phyloP scores from a whole-genome alignment of 2,888 invertebrate species.

The Orthosia gracilis region DNA sequence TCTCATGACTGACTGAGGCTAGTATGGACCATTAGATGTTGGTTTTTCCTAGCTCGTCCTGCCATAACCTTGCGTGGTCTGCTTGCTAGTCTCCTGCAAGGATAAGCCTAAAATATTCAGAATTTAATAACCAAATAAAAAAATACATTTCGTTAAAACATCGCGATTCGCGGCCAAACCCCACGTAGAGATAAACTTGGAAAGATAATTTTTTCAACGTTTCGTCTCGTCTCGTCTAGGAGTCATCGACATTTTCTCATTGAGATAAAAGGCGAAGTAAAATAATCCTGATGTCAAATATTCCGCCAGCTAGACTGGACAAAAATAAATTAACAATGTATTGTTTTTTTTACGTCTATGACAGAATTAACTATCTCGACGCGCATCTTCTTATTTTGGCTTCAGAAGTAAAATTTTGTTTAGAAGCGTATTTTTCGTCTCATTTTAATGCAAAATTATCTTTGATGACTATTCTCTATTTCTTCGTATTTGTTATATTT shows the following conservation, averaged over 20 bases:
- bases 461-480: constrained; percentile 3
- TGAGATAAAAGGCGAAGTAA: constrained; percentile 36
- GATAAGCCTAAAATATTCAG: background rate
- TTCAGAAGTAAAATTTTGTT: constrained; percentile 12
- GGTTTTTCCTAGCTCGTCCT: too few relatives aligned
- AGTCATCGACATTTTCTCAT: constrained; percentile 51
- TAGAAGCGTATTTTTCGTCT: background rate
- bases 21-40: too few relatives aligned
- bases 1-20: too few relatives aligned
- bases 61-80: too few relatives aligned
- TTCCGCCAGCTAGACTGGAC: constrained; percentile 7
- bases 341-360: constrained; percentile 11
- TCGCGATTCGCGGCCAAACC: background rate
- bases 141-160: constrained; percentile 14
- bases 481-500: constrained; percentile 7
- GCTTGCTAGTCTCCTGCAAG: too few relatives aligned
- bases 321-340: constrained; percentile 33
- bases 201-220: constrained; percentile 39
- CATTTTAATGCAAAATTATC: constrained; percentile 9
- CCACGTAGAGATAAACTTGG: constrained; percentile 37
- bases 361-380: background rate
- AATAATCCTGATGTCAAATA: constrained; percentile 32
- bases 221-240: constrained; percentile 43
- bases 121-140: background rate
- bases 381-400: background rate